A percentile compares a stretch with the other conserved stretches of the same genome.
Conservation (phyloP, 2,888 invertebrate species). For the Lypha dubia region DNA sequence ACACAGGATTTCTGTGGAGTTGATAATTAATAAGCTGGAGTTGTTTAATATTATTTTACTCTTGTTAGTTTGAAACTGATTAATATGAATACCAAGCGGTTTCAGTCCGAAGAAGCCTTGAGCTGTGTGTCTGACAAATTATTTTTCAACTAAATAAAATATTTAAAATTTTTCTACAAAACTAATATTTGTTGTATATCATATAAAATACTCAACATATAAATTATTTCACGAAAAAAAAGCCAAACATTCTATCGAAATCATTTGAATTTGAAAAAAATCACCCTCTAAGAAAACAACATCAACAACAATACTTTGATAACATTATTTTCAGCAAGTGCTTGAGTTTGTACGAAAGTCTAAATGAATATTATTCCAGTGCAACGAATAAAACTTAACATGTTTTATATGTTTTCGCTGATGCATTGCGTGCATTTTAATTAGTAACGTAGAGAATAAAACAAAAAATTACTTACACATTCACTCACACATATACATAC, state of each 20-base stretch:
- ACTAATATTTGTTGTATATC: no score
- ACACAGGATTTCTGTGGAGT: no score
- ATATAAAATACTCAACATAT: no score
- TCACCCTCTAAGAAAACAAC: not conserved
- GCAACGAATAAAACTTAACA: slow-evolving; percentile 17
- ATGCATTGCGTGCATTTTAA: slow-evolving; percentile 70
- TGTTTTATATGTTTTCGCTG: slow-evolving; percentile 61
- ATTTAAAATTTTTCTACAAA: no score
- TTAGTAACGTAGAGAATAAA: slow-evolving; percentile 57
- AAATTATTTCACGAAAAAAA: no score
- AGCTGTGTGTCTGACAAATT: no score
- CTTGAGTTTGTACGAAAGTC: not conserved
- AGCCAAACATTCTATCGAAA: not conserved
- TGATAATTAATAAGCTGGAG: no score
- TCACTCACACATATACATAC: not conserved
- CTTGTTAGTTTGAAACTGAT: no score
- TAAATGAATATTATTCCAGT: slow-evolving; percentile 24
- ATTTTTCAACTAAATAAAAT: no score
- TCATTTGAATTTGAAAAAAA: not conserved
- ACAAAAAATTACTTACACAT: slow-evolving; percentile 30
- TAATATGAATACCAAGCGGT: no score
- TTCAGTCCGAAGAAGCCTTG: no score
- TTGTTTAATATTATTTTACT: no score
- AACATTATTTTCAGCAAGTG: slow-evolving; percentile 22
- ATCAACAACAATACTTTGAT: slow-evolving; percentile 35